phyloP scores from a whole-genome alignment of 2,113 vertebrate species.

The Pica pica region DNA sequence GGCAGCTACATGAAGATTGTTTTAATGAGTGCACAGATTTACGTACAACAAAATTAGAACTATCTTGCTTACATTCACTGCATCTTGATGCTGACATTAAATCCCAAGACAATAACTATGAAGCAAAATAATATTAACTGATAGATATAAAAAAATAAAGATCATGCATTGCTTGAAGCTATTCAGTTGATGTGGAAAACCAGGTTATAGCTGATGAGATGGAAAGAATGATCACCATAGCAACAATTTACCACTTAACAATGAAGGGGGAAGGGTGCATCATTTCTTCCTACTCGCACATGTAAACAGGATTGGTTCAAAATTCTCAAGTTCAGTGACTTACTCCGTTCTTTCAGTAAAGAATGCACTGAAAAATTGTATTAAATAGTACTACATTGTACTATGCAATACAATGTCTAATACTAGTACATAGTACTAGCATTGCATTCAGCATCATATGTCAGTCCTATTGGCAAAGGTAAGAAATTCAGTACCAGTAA shows the following conservation, averaged over 20 bases:
- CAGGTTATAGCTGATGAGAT: constrained; percentile 78
- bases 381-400: background rate
- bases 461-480: constrained; percentile 42
- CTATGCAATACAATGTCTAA: too few species aligned
- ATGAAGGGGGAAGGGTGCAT: constrained; percentile 67
- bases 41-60: background rate
- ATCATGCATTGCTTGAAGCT: constrained; percentile 68
- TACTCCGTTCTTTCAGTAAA: background rate
- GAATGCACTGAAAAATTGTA: background rate
- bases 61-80: background rate
- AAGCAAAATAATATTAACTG: constrained; percentile 20
- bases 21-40: background rate
- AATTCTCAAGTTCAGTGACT: background rate
- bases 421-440: background rate
- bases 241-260: constrained; percentile 79
- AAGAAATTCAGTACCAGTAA: constrained; percentile 56
- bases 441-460: background rate
- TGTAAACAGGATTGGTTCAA: constrained; percentile 54
- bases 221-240: constrained; percentile 81
- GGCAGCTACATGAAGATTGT: background rate
- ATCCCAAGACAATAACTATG: background rate
- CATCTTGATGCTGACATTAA: background rate
- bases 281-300: constrained; percentile 68
- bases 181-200: constrained; percentile 79
- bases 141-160: constrained; percentile 52